phyloP scores from a whole-genome alignment of 2,888 invertebrate genomes.

The Agrotis exclamationis region DNA sequence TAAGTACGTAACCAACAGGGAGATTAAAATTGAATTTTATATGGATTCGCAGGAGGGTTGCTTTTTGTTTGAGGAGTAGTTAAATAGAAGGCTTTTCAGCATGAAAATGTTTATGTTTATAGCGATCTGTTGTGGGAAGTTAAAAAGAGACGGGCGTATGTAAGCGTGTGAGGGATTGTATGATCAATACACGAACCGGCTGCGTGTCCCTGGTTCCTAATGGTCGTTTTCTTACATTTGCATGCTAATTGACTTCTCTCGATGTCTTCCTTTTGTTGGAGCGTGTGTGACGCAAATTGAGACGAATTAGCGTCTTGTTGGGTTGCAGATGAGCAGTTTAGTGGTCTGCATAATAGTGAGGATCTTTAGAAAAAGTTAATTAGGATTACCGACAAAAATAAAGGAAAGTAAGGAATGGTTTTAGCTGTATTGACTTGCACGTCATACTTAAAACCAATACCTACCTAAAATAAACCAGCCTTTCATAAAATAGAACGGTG shows the following conservation, averaged over 20 bases:
- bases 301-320: conserved; percentile 77
- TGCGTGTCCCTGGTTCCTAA: conserved; percentile 78
- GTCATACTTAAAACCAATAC: not conserved
- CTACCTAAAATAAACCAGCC: too few relatives aligned
- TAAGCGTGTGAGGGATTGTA: conserved; percentile 87
- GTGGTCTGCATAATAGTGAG: conserved; percentile 41
- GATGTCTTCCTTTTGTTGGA: conserved; percentile 81
- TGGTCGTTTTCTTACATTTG: conserved; percentile 91
- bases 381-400: not conserved
- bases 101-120: conserved; percentile 87
- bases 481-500: not conserved
- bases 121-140: conserved; percentile 89
- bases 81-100: conserved; percentile 75
- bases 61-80: conserved; percentile 52
- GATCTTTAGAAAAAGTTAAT: conserved; percentile 9
- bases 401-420: not conserved
- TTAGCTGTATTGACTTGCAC: not conserved
- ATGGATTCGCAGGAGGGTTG: not conserved
- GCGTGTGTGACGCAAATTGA: conserved; percentile 82
- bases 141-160: conserved; percentile 90
- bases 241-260: conserved; percentile 88
- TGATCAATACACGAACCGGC: conserved; percentile 86
- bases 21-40: conserved; percentile 50
- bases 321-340: conserved; percentile 62
- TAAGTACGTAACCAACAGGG: conserved; percentile 34